A percentile compares a stretch with the other conserved stretches of the same genome.
Evolutionary conservation across 2,888 invertebrate species (phyloP).

Genomic region (Pseudococcus jackbeardsleyi): DNA sequence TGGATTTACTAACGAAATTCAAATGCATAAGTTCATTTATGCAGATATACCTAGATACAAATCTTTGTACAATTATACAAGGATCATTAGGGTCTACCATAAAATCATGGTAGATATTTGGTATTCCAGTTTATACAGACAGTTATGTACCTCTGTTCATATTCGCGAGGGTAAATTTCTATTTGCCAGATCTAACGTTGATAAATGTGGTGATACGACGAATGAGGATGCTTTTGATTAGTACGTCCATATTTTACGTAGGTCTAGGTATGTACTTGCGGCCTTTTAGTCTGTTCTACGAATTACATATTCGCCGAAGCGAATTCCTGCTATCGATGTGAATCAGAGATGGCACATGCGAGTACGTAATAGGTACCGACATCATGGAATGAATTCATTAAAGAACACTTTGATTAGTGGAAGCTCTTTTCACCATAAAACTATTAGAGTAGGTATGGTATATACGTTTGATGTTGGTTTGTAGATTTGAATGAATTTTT

Average conservation of each 20-base stretch:
- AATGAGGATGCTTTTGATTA: slow-evolving; percentile 19
- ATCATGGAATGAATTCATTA: not conserved
- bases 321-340: not conserved
- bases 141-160: not conserved
- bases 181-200: not conserved
- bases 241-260: not conserved
- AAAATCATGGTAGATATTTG: too few relatives aligned
- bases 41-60: too few relatives aligned
- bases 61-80: too few relatives aligned
- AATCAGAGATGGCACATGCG: not conserved
- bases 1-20: too few relatives aligned
- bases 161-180: not conserved
- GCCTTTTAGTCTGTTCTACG: not conserved
- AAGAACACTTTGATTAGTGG: not conserved
- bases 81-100: too few relatives aligned
- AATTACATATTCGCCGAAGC: not conserved
- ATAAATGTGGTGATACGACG: not conserved
- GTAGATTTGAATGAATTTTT: not conserved
- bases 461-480: slow-evolving; percentile 26
- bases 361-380: not conserved
- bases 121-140: too few relatives aligned
- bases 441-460: too few relatives aligned
- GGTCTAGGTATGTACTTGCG: not conserved
- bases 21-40: too few relatives aligned
- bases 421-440: too few relatives aligned